Evolutionary conservation across 2,888 invertebrate species (phyloP).

Genomic region (Thymelicus sylvestris): DNA sequence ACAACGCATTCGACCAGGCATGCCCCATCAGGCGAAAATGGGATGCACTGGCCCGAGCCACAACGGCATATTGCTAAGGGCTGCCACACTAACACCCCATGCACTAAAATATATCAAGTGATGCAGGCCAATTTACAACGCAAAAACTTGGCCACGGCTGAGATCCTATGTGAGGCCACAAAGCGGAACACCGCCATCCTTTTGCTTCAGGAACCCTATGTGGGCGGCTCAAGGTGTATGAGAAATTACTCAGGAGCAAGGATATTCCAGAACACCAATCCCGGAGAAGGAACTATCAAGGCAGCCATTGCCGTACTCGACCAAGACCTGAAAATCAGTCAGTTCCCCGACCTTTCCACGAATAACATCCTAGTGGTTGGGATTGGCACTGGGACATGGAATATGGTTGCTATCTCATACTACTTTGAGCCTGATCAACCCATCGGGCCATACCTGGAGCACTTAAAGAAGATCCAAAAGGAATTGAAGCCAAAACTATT

Average conservation of each 20-base stretch:
- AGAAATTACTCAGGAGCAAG: too few relatives aligned
- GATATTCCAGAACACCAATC: too few relatives aligned
- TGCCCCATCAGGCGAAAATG: neutral
- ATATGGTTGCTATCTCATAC: slow-evolving; percentile 15
- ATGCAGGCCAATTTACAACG: slow-evolving; percentile 34
- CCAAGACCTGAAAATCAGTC: slow-evolving; percentile 18
- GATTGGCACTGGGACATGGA: slow-evolving; percentile 7
- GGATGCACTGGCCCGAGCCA: slow-evolving; percentile 8
- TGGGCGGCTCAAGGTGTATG: too few relatives aligned
- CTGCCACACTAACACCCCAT: neutral
- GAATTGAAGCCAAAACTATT: neutral
- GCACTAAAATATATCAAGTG: neutral
- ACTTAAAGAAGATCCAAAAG: neutral
- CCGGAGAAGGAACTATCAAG: slow-evolving; percentile 24
- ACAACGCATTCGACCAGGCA: slow-evolving; percentile 27
- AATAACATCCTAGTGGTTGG: neutral
- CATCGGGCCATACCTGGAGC: neutral
- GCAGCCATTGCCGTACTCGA: slow-evolving; percentile 37
- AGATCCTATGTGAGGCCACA: neutral
- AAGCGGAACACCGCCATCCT: neutral
- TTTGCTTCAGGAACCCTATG: neutral
- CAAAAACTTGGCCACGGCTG: slow-evolving; percentile 24
- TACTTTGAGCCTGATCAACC: slow-evolving; percentile 33
- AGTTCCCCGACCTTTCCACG: slow-evolving; percentile 21
- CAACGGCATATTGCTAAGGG: slow-evolving; percentile 30